phyloP scores from a whole-genome alignment of 2,797 vertebrate genomes.

The Euphonia xanthogaster region DNA sequence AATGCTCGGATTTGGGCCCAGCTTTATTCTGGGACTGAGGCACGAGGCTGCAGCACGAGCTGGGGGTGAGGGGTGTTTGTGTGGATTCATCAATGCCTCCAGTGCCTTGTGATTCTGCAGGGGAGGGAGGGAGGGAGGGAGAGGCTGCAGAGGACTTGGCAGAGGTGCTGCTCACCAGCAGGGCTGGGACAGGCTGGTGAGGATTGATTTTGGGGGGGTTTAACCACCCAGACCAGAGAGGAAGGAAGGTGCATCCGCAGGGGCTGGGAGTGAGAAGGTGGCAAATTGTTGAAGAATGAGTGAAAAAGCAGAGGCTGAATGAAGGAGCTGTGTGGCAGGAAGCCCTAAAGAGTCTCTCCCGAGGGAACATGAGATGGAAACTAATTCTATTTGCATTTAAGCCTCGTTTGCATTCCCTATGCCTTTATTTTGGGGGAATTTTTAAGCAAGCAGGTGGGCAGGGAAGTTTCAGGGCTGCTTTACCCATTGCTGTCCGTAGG shows the following conservation, averaged over 20 bases:
- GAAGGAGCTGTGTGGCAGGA: not conserved
- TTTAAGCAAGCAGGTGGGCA: not conserved
- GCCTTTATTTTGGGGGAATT: not conserved
- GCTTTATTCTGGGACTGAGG: not conserved
- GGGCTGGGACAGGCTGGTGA: not conserved
- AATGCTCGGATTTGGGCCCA: not conserved
- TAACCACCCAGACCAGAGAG: not conserved
- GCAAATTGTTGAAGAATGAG: not conserved
- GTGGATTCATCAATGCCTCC: not conserved
- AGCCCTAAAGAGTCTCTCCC: not conserved
- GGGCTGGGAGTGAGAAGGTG: not conserved
- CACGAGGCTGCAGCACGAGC: not conserved
- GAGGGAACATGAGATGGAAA: not conserved
- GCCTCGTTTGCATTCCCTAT: not conserved
- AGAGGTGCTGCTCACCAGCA: not conserved
- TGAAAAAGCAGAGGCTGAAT: not conserved
- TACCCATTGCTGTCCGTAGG: constrained; percentile 83
- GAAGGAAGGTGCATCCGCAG: not conserved
- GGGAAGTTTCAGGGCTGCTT: not conserved
- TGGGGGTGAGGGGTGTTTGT: not conserved
- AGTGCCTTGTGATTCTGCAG: not conserved
- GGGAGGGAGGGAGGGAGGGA: not conserved
- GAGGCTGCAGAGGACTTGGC: not conserved
- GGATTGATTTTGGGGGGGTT: not conserved
- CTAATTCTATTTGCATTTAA: not conserved